These are phyloP conservation scores for Oceanodroma leucorhoa DNA, from an alignment of 2,797 vertebrate species.

Conservation along the genomic window DNA sequence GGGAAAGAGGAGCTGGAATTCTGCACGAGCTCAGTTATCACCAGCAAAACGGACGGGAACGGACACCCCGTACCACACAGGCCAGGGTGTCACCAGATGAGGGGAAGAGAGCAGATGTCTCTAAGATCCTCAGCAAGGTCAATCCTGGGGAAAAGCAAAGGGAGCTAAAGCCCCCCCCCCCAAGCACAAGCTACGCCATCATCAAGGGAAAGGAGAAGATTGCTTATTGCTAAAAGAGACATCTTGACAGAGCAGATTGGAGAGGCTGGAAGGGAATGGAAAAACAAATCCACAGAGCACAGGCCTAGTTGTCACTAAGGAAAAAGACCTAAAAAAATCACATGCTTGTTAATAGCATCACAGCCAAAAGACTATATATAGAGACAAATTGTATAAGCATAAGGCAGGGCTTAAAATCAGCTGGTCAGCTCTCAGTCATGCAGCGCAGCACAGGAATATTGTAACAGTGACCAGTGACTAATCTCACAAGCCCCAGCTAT, in stretches of 20 bases:
- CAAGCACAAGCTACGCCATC: neutral
- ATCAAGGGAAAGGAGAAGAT: neutral
- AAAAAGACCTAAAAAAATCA: neutral
- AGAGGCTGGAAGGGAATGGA: neutral
- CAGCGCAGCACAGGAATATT: neutral
- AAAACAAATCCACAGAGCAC: neutral
- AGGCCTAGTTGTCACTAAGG: neutral
- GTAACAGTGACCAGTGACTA: neutral
- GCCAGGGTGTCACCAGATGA: neutral
- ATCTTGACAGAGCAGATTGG: neutral
- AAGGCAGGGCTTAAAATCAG: neutral
- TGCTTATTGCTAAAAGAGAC: neutral
- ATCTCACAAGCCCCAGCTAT: neutral
- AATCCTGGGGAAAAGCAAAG: neutral
- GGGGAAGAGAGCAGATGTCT: neutral
- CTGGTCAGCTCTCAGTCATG: neutral
- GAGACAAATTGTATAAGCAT: neutral
- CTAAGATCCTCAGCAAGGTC: neutral
- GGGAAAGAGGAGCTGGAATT: neutral
- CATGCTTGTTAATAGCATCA: neutral
- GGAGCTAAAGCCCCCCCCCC: neutral
- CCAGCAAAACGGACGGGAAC: neutral
- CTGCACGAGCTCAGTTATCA: accelerated
- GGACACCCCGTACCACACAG: neutral
- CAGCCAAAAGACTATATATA: neutral